A percentile compares a stretch with the other conserved stretches of the same genome.
phyloP scores from a whole-genome alignment of 2,888 invertebrate genomes.

The Cistogaster globosa region DNA sequence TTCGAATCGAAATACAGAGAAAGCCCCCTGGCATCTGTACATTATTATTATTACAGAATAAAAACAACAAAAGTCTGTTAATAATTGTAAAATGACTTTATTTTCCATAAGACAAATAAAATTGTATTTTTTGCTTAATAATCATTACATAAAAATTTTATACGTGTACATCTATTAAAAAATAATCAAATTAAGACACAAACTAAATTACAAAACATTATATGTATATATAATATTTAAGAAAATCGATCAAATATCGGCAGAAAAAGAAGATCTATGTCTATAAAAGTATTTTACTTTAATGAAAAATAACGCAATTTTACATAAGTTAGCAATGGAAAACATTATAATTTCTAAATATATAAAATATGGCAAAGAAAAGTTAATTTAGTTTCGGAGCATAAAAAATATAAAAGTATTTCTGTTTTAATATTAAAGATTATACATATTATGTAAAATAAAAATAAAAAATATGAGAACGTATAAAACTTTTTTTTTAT shows the following conservation, averaged over 20 bases:
- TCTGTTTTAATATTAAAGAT: constrained; percentile 31
- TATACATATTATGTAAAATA: constrained; percentile 52
- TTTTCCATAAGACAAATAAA: constrained; percentile 48
- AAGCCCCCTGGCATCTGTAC: too few relatives aligned
- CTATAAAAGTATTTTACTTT: not conserved
- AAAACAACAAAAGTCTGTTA: not conserved
- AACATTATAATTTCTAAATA: constrained; percentile 15
- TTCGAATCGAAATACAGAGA: too few relatives aligned
- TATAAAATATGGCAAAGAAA: constrained; percentile 61
- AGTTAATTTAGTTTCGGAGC: constrained; percentile 35
- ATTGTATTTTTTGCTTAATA: constrained; percentile 46
- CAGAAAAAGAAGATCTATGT: constrained; percentile 29
- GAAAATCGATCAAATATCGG: constrained; percentile 45
- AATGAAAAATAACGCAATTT: not conserved
- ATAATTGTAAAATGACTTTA: constrained; percentile 54
- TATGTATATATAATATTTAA: constrained; percentile 4
- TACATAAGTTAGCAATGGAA: constrained; percentile 15
- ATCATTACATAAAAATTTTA: constrained; percentile 61
- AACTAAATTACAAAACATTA: constrained; percentile 28
- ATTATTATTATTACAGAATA: too few relatives aligned
- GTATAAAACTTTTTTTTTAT: constrained; percentile 54
- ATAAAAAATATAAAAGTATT: constrained; percentile 37
- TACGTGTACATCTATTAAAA: constrained; percentile 53
- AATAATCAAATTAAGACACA: constrained; percentile 42
- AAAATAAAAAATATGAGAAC: constrained; percentile 34